A percentile compares a stretch with the other conserved stretches of the same genome.
phyloP scores from a whole-genome alignment of 2,888 invertebrate genomes.

The Timema cristinae region DNA sequence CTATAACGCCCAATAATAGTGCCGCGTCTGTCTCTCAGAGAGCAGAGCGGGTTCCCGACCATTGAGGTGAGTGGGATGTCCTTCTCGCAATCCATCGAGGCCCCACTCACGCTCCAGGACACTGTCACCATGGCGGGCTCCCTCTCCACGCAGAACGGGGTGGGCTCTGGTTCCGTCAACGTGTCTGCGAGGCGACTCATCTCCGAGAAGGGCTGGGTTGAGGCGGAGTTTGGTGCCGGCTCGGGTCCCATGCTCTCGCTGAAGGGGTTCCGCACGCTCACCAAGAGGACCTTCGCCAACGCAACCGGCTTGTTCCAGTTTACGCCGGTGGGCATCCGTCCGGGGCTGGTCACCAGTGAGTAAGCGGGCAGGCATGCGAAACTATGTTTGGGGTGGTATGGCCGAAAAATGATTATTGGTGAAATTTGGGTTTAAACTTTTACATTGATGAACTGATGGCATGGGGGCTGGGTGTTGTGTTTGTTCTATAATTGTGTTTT shows the following conservation, averaged over 20 bases:
- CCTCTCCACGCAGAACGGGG: slow-evolving; percentile 83
- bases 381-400: not conserved
- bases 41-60: slow-evolving; percentile 57
- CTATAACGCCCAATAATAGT: too few species aligned
- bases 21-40: too few species aligned
- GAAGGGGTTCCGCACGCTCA: slow-evolving; percentile 73
- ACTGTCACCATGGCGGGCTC: slow-evolving; percentile 80
- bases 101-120: slow-evolving; percentile 81
- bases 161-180: slow-evolving; percentile 73
- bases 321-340: slow-evolving; percentile 69
- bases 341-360: slow-evolving; percentile 74
- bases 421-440: too few species aligned
- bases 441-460: too few species aligned
- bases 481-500: not conserved
- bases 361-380: slow-evolving; percentile 26
- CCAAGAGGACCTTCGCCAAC: slow-evolving; percentile 70
- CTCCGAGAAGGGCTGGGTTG: slow-evolving; percentile 83
- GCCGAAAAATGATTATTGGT: too few species aligned
- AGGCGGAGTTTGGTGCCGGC: slow-evolving; percentile 79
- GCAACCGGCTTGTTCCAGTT: slow-evolving; percentile 73
- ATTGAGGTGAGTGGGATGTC: slow-evolving; percentile 92
- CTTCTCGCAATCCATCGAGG: slow-evolving; percentile 88
- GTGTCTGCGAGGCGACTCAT: slow-evolving; percentile 71
- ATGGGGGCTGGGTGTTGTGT: too few species aligned
- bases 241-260: slow-evolving; percentile 75